These are phyloP conservation scores for Rhopilema esculentum DNA, from an alignment of 30 jellyfish, hydroid and myxozoan species.

Conservation along the genomic window DNA sequence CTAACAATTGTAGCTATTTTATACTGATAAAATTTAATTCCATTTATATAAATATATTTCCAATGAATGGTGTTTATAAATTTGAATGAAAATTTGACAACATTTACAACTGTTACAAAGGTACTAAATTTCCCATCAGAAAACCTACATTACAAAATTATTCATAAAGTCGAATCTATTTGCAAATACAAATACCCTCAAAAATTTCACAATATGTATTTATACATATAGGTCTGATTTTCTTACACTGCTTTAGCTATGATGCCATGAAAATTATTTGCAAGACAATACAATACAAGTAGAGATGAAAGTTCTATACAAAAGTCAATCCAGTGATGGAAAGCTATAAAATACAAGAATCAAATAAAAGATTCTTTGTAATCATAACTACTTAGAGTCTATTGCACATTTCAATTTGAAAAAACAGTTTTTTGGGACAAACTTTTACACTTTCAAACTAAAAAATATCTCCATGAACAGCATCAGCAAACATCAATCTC, in stretches of 20 bases:
- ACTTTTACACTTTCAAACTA: too few species aligned
- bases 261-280: neutral
- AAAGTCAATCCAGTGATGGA: neutral
- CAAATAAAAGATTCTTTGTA: neutral
- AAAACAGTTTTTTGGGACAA: too few species aligned
- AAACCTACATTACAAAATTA: neutral
- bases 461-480: too few species aligned
- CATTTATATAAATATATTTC: constrained; percentile 57
- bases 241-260: neutral
- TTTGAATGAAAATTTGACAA: constrained; percentile 44
- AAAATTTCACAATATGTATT: neutral
- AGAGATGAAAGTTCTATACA: too few species aligned
- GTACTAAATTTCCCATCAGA: constrained; percentile 45
- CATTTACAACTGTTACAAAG: constrained; percentile 31
- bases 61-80: constrained; percentile 49
- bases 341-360: neutral
- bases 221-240: neutral
- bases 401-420: too few species aligned
- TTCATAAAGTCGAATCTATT: neutral
- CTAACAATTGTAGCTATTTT: constrained; percentile 2
- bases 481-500: too few species aligned
- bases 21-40: constrained; percentile 38
- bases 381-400: neutral
- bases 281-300: too few species aligned
- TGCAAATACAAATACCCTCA: neutral